These are phyloP conservation scores for Gallinago jamesoni DNA, from an alignment of 2,113 vertebrate species.

Conservation along the genomic window DNA sequence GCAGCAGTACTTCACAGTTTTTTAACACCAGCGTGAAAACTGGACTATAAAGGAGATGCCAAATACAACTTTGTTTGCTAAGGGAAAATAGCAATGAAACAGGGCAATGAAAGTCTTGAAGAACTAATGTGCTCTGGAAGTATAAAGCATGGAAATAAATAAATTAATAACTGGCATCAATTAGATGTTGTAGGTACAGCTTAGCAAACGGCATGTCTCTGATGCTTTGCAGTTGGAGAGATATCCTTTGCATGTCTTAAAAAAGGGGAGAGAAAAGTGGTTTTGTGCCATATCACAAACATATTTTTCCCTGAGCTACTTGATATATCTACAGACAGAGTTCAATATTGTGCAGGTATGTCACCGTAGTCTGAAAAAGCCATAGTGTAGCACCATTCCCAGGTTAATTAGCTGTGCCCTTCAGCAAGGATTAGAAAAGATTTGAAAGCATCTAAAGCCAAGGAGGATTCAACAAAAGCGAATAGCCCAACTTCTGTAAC, in stretches of 20 bases:
- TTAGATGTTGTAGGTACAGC: neutral
- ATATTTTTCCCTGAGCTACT: neutral
- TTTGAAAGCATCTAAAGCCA: constrained; percentile 6
- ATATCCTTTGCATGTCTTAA: neutral
- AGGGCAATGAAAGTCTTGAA: neutral
- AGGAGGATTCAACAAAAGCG: constrained; percentile 35
- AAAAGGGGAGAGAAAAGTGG: neutral
- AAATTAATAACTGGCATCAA: neutral
- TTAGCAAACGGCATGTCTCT: neutral
- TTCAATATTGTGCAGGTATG: neutral
- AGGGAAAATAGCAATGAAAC: neutral
- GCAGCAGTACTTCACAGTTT: neutral
- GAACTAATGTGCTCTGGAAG: neutral
- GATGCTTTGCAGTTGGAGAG: neutral
- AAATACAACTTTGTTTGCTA: neutral
- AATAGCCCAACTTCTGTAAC: neutral
- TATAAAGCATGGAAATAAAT: neutral
- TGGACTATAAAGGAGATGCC: neutral
- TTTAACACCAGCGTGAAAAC: neutral
- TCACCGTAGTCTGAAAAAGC: neutral
- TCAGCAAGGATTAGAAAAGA: constrained; percentile 7
- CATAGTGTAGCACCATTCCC: neutral
- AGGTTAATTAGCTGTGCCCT: constrained; percentile 24
- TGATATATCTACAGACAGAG: neutral
- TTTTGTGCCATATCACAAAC: neutral